phyloP scores from a whole-genome alignment of 37 sponge, comb jelly and placozoan species.

The Oopsacas minuta region DNA sequence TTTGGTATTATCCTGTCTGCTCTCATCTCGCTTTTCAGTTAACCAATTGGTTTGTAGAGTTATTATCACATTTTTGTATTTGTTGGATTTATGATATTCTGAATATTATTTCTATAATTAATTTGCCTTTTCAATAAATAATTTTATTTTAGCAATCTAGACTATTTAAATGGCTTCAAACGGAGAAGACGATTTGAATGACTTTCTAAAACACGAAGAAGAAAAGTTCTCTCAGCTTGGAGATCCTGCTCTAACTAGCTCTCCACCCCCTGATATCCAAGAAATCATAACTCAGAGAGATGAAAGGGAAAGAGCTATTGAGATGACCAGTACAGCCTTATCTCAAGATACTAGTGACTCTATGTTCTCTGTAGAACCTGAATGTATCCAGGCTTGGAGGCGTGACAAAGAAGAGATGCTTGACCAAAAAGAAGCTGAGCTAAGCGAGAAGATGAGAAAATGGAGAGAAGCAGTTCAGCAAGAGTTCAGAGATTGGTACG shows the following conservation, averaged over 20 bases:
- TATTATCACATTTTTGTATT: no score
- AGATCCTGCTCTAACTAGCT: constrained; percentile 5
- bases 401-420: constrained; percentile 60
- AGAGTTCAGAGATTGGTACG: constrained; percentile 79
- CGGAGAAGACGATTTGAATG: constrained; percentile 40
- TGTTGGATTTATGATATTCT: not conserved
- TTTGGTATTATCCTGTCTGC: not conserved
- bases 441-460: constrained; percentile 44
- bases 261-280: not conserved
- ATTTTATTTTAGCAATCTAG: not conserved
- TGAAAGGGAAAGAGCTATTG: not conserved
- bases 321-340: not conserved
- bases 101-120: not conserved
- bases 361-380: not conserved
- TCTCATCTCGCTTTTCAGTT: not conserved
- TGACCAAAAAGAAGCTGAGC: constrained; percentile 68
- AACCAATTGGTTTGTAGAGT: not conserved
- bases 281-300: not conserved
- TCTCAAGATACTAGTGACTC: not conserved
- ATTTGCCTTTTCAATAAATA: not conserved
- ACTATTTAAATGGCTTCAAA: not conserved
- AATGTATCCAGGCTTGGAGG: constrained; percentile 42
- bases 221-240: constrained; percentile 67
- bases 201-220: constrained; percentile 76
- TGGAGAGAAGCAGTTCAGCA: constrained; percentile 47